Percentiles rank a stretch among this genome's conserved stretches.
phyloP scores from a whole-genome alignment of 2,888 invertebrate species.

The Meta bourneti region DNA sequence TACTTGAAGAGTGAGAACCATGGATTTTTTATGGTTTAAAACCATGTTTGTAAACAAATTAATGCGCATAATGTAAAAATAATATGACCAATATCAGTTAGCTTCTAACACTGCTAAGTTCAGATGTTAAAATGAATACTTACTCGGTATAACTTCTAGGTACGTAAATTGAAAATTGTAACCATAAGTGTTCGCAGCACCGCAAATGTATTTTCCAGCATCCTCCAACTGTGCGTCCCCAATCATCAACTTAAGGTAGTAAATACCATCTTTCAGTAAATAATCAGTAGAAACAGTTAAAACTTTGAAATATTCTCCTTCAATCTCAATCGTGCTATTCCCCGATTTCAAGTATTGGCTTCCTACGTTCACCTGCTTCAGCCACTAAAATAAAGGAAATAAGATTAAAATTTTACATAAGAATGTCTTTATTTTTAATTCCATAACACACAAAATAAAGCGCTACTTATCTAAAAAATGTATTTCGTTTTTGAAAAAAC shows the following conservation, averaged over 20 bases:
- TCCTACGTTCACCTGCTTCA: slow-evolving; percentile 81
- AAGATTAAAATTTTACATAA: not conserved
- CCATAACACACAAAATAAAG: not conserved
- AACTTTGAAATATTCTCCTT: slow-evolving; percentile 81
- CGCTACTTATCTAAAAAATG: not conserved
- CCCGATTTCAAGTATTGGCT: slow-evolving; percentile 77
- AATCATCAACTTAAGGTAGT: slow-evolving; percentile 82
- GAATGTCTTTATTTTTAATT: not conserved
- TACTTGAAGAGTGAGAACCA: too few species aligned
- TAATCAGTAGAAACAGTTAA: slow-evolving; percentile 80
- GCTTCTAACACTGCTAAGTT: too few species aligned
- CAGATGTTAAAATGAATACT: slow-evolving; percentile 15
- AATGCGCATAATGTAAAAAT: too few species aligned
- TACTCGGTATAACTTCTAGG: slow-evolving; percentile 80
- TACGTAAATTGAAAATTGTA: slow-evolving; percentile 81
- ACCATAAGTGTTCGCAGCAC: slow-evolving; percentile 82
- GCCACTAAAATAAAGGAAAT: slow-evolving; percentile 80
- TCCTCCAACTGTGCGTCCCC: slow-evolving; percentile 80
- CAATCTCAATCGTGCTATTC: slow-evolving; percentile 80
- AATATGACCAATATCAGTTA: too few species aligned
- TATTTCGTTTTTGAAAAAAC: too few species aligned
- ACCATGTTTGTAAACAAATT: too few species aligned
- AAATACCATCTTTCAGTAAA: slow-evolving; percentile 79
- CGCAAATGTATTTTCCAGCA: slow-evolving; percentile 82
- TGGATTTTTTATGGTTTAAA: too few species aligned